Conservation (phyloP, 2,113 vertebrate species). For the Hemichromis elongatus region DNA sequence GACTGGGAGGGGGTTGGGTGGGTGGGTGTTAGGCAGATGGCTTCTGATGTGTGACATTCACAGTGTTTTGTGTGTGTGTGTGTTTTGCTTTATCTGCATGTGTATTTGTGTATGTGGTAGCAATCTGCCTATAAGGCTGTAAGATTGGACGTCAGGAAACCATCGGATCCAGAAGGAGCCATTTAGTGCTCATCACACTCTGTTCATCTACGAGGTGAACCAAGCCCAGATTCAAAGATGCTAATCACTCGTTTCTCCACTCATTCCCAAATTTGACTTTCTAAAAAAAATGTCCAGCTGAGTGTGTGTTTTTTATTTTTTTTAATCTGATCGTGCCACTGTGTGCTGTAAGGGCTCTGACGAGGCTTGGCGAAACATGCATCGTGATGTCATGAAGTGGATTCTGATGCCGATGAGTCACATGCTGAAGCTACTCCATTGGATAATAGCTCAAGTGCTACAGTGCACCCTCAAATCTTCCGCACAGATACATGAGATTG, state of each 20-base stretch:
- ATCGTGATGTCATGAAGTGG: conserved; percentile 66
- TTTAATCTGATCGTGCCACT: neutral
- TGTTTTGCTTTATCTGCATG: neutral
- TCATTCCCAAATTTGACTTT: neutral
- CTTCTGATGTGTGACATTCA: conserved; percentile 30
- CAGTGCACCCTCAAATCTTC: neutral
- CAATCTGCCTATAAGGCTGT: neutral
- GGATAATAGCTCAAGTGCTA: conserved; percentile 43
- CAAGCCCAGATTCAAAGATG: neutral
- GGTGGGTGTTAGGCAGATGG: conserved; percentile 46
- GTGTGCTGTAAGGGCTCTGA: neutral
- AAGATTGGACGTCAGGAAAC: neutral
- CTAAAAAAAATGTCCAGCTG: neutral
- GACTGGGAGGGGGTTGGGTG: conserved; percentile 50
- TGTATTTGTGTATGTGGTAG: neutral
- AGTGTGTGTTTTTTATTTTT: neutral
- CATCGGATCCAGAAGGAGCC: conserved; percentile 22
- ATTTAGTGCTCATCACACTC: conserved; percentile 21
- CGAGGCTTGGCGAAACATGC: conserved; percentile 41
- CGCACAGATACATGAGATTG: neutral
- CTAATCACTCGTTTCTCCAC: neutral
- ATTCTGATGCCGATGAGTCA: conserved; percentile 67
- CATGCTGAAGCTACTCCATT: conserved; percentile 58
- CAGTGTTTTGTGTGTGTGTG: conserved; percentile 4
- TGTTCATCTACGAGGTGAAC: neutral